These are phyloP conservation scores for Venustaconcha ellipsiformis DNA, from an alignment of 1,140 invertebrate genomes.

Conservation along the genomic window DNA sequence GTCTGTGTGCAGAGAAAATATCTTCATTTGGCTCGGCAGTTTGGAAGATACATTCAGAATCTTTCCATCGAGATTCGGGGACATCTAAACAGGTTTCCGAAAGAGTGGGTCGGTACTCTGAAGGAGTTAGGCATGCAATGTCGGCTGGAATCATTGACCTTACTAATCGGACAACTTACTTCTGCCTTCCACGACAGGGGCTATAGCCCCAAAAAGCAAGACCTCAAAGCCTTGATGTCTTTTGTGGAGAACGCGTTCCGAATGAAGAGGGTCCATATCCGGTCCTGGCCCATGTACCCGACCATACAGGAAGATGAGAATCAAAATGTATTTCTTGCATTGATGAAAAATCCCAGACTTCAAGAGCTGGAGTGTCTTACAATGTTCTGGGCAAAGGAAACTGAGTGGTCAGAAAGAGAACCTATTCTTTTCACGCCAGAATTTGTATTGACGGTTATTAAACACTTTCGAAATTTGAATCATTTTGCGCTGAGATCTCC, in stretches of 20 bases:
- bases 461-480: conserved; percentile 33
- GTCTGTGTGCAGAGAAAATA: conserved; percentile 17
- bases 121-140: conserved; percentile 25
- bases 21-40: conserved; percentile 28
- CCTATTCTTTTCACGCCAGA: conserved; percentile 27
- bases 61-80: conserved; percentile 36
- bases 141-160: conserved; percentile 38
- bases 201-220: conserved; percentile 24
- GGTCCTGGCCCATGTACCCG: conserved; percentile 45
- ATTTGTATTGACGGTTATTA: conserved; percentile 15
- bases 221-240: conserved; percentile 19
- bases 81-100: conserved; percentile 30
- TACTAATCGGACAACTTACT: conserved; percentile 37
- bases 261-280: conserved; percentile 35
- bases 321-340: conserved; percentile 33
- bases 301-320: conserved; percentile 16
- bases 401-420: conserved; percentile 33
- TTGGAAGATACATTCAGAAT: conserved; percentile 41
- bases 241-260: conserved; percentile 38
- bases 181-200: conserved; percentile 31
- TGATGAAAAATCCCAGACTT: conserved; percentile 34
- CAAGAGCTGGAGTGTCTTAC: conserved; percentile 37
- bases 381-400: conserved; percentile 40
- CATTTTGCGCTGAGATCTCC: conserved; percentile 38
- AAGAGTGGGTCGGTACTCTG: conserved; percentile 24